Evolutionary conservation across 1,140 invertebrate species (phyloP), one percentile per base, ranked within the genome.

Genomic region (Meloidogyne hapla): DNA sequence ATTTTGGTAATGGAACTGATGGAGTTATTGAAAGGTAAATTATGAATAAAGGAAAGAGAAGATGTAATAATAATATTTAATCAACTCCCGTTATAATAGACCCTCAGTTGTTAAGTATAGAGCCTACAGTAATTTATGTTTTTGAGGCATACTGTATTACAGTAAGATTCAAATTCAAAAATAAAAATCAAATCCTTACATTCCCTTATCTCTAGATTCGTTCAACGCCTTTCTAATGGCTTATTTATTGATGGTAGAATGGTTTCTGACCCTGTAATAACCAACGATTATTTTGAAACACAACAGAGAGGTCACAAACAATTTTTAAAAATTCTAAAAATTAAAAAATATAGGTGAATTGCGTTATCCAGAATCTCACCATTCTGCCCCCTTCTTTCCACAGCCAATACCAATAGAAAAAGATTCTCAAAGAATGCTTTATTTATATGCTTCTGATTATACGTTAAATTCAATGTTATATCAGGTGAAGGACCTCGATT

Each of bases 401-500:
- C 76, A 40, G 13, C 79, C 78, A 23, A 86, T 82, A 33, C 71
- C 73, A 10, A 28, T 23, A 18, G 81, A 82, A 42, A 48, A 62
- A 12, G 83, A 85, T 42, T 83, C 84, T 18, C 82, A 87, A 64
- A 45, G 79, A 69, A 86, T 86, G 84, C 71, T 87, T 21, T 87
- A 86, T 73, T 75, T 86, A 13, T 86, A 86, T 69, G 84, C 82
- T 1, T 87, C 85, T 4, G 85, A 86, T 74, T 86, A 87, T 75
- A 77, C 84, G 10, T 65, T 86, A 26, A 86, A 86, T 66, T 87
- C 85, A 23, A 71, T 86, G 69, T 74, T 86, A 2, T 86, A 87
- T 78, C 83, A 86, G 18, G 48, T 56, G 33, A 33, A 33, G 4
- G 3, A 33, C 33, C 33, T 33, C 8, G 8, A 33, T 33, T 3